A percentile compares a stretch with the other conserved stretches of the same genome.
phyloP scores from a whole-genome alignment of 2,888 invertebrate species.

The Apotomis capreana region DNA sequence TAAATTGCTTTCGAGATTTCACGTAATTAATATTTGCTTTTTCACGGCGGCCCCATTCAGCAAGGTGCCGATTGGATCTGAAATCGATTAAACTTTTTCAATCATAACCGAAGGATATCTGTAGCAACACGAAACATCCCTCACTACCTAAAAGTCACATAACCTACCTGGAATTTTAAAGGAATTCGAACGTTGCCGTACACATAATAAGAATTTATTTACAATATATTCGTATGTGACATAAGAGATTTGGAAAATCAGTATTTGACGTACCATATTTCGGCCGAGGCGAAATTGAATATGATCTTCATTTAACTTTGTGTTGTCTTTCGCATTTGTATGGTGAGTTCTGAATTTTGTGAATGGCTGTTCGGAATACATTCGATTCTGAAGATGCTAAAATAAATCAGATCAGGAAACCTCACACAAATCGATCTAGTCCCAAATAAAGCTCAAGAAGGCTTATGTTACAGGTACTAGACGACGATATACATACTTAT shows the following conservation, averaged over 20 bases:
- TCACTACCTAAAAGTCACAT: not conserved
- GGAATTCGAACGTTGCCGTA: not conserved
- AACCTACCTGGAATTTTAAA: not conserved
- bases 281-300: slow-evolving; percentile 43
- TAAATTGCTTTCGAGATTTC: slow-evolving; percentile 6
- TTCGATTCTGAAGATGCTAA: not conserved
- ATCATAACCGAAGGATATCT: slow-evolving; percentile 56
- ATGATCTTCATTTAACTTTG: slow-evolving; percentile 47
- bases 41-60: slow-evolving; percentile 3
- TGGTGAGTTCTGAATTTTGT: slow-evolving; percentile 4
- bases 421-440: too few relatives aligned
- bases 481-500: too few relatives aligned
- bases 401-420: too few relatives aligned
- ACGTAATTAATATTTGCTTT: slow-evolving; percentile 35
- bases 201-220: not conserved
- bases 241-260: slow-evolving; percentile 7
- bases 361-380: not conserved
- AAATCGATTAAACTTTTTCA: slow-evolving; percentile 65
- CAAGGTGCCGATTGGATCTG: slow-evolving; percentile 34
- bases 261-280: slow-evolving; percentile 21
- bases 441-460: too few relatives aligned
- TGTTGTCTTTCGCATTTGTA: slow-evolving; percentile 39
- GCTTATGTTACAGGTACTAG: too few relatives aligned
- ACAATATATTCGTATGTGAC: not conserved
- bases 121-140: slow-evolving; percentile 39